Conservation (phyloP, 1,140 invertebrate genomes). For the Rhopalosiphum maidis region DNA sequence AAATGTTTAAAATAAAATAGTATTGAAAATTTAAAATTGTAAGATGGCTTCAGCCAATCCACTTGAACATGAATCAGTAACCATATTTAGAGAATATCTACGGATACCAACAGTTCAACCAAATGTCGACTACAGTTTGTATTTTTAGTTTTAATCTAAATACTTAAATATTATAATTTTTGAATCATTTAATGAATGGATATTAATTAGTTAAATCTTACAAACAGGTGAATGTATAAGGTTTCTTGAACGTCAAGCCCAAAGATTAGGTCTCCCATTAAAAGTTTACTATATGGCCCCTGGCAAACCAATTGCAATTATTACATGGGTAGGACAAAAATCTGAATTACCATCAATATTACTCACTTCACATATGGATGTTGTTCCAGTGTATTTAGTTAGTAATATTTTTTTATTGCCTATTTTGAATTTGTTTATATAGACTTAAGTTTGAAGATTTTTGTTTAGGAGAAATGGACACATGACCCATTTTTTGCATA, state of each 20-base stretch:
- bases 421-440: not conserved
- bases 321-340: slow-evolving; percentile 80
- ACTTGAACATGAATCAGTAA: slow-evolving; percentile 70
- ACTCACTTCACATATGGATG: slow-evolving; percentile 94
- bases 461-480: slow-evolving; percentile 76
- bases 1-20: not conserved
- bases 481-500: slow-evolving; percentile 80
- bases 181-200: not conserved
- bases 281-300: slow-evolving; percentile 67
- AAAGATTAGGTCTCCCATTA: slow-evolving; percentile 70
- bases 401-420: slow-evolving; percentile 60
- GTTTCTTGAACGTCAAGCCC: slow-evolving; percentile 76
- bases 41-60: not conserved
- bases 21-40: not conserved
- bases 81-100: slow-evolving; percentile 80
- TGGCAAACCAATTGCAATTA: slow-evolving; percentile 80
- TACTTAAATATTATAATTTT: not conserved
- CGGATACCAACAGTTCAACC: slow-evolving; percentile 83
- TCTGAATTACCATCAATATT: slow-evolving; percentile 76
- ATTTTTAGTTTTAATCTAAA: not conserved
- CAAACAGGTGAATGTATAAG: slow-evolving; percentile 73
- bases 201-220: slow-evolving; percentile 40
- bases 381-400: slow-evolving; percentile 87
- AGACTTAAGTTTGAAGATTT: not conserved
- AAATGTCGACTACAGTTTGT: slow-evolving; percentile 79